These are phyloP conservation scores for Gymnocheta viridis DNA, from an alignment of 2,888 invertebrate species.

Conservation along the genomic window DNA sequence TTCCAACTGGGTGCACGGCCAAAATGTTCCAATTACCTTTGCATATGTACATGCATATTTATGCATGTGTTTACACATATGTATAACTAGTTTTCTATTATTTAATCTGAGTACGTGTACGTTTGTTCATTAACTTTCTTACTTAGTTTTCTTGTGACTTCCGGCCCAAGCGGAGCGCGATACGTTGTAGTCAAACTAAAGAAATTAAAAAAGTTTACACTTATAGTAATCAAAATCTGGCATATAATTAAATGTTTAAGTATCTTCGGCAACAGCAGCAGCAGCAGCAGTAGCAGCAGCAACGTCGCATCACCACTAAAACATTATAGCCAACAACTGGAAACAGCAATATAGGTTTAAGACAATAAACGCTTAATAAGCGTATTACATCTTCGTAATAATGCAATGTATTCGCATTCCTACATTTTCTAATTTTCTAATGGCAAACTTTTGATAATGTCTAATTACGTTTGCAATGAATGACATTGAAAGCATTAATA, in stretches of 20 bases:
- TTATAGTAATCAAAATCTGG: background rate
- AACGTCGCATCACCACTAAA: background rate
- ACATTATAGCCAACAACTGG: constrained; percentile 16
- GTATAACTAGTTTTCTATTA: background rate
- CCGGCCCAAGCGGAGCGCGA: background rate
- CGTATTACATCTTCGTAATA: constrained; percentile 33
- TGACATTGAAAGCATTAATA: background rate
- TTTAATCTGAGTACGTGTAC: background rate
- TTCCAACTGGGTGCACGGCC: background rate
- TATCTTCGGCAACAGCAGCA: background rate
- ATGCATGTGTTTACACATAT: too few species aligned
- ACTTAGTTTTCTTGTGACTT: background rate
- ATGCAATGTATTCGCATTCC: background rate
- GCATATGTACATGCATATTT: background rate
- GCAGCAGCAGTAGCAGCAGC: background rate
- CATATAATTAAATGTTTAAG: constrained; percentile 7
- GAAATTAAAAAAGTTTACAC: background rate
- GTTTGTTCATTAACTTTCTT: background rate
- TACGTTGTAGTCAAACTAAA: background rate
- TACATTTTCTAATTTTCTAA: constrained; percentile 9
- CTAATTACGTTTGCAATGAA: background rate
- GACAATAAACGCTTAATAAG: constrained; percentile 53
- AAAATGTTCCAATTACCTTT: background rate
- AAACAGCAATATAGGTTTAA: constrained; percentile 39
- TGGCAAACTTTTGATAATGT: background rate